phyloP scores from a whole-genome alignment of 2,797 vertebrate genomes.

The Centropyge bicolor region DNA sequence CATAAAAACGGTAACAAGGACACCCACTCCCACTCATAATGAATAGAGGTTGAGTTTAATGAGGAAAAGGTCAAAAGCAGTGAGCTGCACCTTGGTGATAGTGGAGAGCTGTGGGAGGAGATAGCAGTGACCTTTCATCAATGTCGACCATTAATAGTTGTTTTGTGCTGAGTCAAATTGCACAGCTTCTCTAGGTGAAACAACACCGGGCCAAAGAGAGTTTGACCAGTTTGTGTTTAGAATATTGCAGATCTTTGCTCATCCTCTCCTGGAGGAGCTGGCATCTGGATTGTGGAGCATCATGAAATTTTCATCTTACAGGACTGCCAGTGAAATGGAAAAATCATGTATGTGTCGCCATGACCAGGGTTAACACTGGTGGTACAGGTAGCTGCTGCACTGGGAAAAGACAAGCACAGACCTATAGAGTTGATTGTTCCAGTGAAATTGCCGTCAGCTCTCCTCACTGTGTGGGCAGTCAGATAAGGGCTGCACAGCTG shows the following conservation, averaged over 20 bases:
- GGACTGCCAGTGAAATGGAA: background rate
- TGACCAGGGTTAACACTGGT: background rate
- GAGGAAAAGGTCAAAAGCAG: slow-evolving; percentile 37
- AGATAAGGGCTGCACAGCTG: slow-evolving; percentile 51
- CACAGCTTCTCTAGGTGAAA: background rate
- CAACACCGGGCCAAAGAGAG: background rate
- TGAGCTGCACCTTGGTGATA: slow-evolving; percentile 51
- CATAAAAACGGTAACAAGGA: slow-evolving; percentile 51
- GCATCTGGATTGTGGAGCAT: background rate
- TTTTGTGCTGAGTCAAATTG: slow-evolving; percentile 13
- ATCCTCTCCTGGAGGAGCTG: background rate
- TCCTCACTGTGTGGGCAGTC: slow-evolving; percentile 1
- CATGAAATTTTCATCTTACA: background rate
- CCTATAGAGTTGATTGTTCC: background rate
- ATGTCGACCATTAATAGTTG: slow-evolving; percentile 20
- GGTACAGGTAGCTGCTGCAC: background rate
- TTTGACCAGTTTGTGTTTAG: background rate
- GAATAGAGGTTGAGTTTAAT: slow-evolving; percentile 42
- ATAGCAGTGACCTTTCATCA: slow-evolving; percentile 57
- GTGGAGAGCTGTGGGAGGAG: slow-evolving; percentile 44
- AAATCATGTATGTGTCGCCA: too few relatives aligned
- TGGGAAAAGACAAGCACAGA: background rate
- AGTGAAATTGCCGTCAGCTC: background rate
- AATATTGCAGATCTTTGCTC: background rate
- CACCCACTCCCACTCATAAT: slow-evolving; percentile 9